Evolutionary conservation across 2,797 vertebrate genomes (phyloP).

Genomic region (Sebastes matsubarae): DNA sequence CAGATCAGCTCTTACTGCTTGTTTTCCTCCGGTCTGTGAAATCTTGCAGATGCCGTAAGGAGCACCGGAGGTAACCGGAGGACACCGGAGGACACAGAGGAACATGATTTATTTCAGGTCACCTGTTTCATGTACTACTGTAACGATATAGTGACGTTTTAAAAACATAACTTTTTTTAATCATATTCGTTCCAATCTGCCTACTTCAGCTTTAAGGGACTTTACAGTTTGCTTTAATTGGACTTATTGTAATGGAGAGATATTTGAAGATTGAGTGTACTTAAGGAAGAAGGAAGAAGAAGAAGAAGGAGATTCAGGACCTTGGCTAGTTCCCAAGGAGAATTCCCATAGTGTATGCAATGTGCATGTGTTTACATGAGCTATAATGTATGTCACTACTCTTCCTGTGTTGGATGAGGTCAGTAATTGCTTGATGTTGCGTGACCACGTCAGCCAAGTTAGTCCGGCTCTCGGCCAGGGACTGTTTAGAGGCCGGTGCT

Average conservation of each 20-base stretch:
- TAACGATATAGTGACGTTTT: too few species aligned
- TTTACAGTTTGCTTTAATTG: not conserved
- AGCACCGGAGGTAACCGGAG: too few species aligned
- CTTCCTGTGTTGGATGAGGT: slow-evolving; percentile 8
- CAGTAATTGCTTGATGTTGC: slow-evolving; percentile 25
- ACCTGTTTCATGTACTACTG: too few species aligned
- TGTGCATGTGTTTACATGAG: slow-evolving; percentile 3
- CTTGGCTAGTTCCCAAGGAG: slow-evolving; percentile 30
- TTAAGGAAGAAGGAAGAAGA: not conserved
- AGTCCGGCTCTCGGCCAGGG: slow-evolving; percentile 28
- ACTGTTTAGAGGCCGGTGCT: slow-evolving; percentile 38
- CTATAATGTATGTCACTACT: slow-evolving; percentile 6
- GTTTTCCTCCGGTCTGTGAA: too few species aligned
- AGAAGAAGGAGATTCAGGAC: slow-evolving; percentile 29
- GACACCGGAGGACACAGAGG: too few species aligned
- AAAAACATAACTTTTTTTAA: too few species aligned
- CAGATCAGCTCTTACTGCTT: too few species aligned
- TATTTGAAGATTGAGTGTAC: not conserved
- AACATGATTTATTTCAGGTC: too few species aligned
- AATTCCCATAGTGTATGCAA: not conserved
- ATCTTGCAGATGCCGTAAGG: too few species aligned
- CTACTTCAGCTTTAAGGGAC: not conserved
- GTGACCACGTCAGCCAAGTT: slow-evolving; percentile 26
- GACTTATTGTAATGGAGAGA: not conserved
- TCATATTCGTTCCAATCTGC: too few species aligned